Conservation (phyloP, 2,797 vertebrate genomes). For the Neosilurus hyrtlii region DNA sequence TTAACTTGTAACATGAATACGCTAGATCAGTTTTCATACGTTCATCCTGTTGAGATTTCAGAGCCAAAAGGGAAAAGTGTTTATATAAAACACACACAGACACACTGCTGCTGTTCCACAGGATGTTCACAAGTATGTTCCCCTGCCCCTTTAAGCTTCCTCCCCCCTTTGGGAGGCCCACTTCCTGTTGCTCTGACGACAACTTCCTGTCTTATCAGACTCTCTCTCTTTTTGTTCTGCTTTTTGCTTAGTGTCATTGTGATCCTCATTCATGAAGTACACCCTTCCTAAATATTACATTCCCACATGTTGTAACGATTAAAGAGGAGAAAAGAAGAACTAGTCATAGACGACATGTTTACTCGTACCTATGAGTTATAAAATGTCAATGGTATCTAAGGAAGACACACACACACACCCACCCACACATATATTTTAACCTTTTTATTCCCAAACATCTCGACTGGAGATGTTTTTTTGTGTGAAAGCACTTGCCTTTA, state of each 20-base stretch:
- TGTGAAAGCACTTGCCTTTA: conserved; percentile 8
- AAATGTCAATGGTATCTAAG: not conserved
- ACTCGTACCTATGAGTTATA: not conserved
- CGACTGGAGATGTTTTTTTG: conserved; percentile 4
- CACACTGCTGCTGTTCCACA: conserved; percentile 59
- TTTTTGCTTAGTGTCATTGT: conserved; percentile 29
- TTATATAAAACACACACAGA: conserved; percentile 24
- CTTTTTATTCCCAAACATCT: not conserved
- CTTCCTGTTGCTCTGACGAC: conserved; percentile 50
- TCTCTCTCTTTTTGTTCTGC: conserved; percentile 38
- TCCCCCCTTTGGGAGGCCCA: conserved; percentile 50
- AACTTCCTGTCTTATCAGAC: conserved; percentile 48
- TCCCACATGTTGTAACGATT: not conserved
- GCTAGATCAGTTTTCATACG: not conserved
- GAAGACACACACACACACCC: no score
- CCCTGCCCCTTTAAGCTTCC: conserved; percentile 38
- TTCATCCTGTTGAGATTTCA: not conserved
- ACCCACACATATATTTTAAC: not conserved
- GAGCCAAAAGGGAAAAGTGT: conserved; percentile 19
- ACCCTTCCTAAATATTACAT: not conserved
- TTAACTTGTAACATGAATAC: not conserved
- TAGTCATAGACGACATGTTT: not conserved
- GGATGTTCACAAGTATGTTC: conserved; percentile 60
- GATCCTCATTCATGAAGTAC: conserved; percentile 26
- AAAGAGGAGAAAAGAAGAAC: not conserved